Percentiles rank a stretch among this genome's conserved stretches.
Conservation (phyloP, 2,797 vertebrate genomes). For the Enteromius argenteus region DNA sequence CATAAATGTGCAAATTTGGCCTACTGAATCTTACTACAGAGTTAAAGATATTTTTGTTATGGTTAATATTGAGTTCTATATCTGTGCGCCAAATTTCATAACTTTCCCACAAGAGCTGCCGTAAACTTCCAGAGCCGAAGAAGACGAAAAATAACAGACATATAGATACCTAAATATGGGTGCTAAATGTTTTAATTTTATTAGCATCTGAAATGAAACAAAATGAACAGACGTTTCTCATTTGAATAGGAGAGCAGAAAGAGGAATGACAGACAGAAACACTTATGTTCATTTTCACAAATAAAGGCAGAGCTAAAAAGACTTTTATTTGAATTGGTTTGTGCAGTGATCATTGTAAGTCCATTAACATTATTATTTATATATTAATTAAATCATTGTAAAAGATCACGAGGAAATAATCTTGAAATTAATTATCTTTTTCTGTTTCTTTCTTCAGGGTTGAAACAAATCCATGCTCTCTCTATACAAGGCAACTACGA, state of each 20-base stretch:
- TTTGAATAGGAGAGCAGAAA: neutral
- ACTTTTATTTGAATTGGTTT: neutral
- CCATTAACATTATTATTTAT: neutral
- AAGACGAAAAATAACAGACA: neutral
- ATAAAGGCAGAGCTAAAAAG: neutral
- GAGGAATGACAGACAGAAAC: neutral
- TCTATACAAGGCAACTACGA: slow-evolving; percentile 94
- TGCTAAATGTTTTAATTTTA: neutral
- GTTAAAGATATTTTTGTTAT: neutral
- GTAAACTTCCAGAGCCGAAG: neutral
- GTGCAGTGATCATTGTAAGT: neutral
- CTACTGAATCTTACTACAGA: neutral
- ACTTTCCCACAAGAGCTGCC: neutral
- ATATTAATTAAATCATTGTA: neutral
- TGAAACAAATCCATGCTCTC: slow-evolving; percentile 90
- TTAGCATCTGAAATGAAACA: neutral
- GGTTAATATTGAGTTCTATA: neutral
- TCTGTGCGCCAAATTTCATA: neutral
- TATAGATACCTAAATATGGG: neutral
- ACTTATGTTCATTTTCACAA: neutral
- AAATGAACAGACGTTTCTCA: neutral
- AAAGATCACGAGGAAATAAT: neutral
- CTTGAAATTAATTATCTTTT: neutral
- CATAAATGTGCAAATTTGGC: neutral
- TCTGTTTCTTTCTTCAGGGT: slow-evolving; percentile 74